These are phyloP conservation scores for Drosophila novamexicana DNA, from an alignment of 1,140 invertebrate genomes.

Conservation along the genomic window DNA sequence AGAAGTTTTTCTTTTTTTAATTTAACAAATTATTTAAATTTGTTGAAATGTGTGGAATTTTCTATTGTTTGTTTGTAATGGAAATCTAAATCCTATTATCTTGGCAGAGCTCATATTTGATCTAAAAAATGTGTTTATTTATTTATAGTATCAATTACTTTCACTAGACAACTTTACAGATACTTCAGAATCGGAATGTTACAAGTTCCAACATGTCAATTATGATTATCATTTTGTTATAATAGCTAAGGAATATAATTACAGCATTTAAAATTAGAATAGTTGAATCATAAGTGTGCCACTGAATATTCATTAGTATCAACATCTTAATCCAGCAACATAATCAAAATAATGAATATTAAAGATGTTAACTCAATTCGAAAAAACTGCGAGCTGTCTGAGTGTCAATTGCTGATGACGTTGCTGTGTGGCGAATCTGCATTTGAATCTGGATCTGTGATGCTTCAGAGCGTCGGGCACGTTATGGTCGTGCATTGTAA, in stretches of 20 bases:
- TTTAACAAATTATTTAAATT: too few species aligned
- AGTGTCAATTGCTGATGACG: conserved; percentile 1
- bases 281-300: background rate
- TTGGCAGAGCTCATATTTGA: background rate
- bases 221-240: background rate
- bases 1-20: too few species aligned
- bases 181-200: background rate
- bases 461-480: background rate
- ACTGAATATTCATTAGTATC: background rate
- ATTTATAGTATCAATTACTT: conserved; percentile 10
- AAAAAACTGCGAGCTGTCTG: conserved; percentile 4
- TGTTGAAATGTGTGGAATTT: too few species aligned
- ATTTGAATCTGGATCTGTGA: conserved; percentile 11
- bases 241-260: background rate
- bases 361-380: background rate
- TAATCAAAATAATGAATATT: background rate
- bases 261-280: too few species aligned
- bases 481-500: conserved; percentile 3
- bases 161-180: background rate
- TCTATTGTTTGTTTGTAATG: too few species aligned
- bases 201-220: background rate
- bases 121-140: background rate
- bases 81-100: too few species aligned
- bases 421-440: background rate
- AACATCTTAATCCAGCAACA: background rate